Conservation (phyloP, 2,888 invertebrate species). For the Arge pagana region DNA sequence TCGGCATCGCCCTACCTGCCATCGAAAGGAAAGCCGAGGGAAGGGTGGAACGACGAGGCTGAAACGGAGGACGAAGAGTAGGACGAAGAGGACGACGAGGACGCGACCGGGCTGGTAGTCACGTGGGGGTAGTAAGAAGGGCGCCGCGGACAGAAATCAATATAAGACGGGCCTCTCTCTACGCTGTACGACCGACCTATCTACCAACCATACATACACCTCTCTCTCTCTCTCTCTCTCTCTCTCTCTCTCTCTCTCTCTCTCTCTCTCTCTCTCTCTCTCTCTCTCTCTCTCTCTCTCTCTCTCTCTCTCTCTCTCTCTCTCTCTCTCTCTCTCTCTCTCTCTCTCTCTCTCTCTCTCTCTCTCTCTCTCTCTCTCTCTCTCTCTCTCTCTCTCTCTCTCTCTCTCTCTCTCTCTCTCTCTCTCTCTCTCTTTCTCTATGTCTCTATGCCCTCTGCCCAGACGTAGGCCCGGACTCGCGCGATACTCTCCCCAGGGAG, state of each 20-base stretch:
- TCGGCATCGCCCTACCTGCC: constrained; percentile 36
- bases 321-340: constrained; percentile 16
- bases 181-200: constrained; percentile 24
- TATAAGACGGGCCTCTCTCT: constrained; percentile 56
- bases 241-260: constrained; percentile 3
- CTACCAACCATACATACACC: constrained; percentile 16
- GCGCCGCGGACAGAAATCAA: constrained; percentile 58
- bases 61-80: constrained; percentile 32
- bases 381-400: constrained; percentile 25
- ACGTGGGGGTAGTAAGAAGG: constrained; percentile 30
- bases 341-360: constrained; percentile 31
- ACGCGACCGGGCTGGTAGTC: background rate
- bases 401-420: constrained; percentile 27
- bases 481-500: constrained; percentile 24
- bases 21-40: constrained; percentile 33
- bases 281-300: no score
- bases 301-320: no score
- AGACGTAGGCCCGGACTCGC: constrained; percentile 24
- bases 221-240: constrained; percentile 8
- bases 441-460: constrained; percentile 21
- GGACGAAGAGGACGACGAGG: constrained; percentile 29
- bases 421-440: constrained; percentile 24
- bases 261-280: no score
- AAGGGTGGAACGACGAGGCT: constrained; percentile 36
- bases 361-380: constrained; percentile 27